Conservation (phyloP, 2,113 vertebrate genomes). For the Brachyhypopomus gauderio region DNA sequence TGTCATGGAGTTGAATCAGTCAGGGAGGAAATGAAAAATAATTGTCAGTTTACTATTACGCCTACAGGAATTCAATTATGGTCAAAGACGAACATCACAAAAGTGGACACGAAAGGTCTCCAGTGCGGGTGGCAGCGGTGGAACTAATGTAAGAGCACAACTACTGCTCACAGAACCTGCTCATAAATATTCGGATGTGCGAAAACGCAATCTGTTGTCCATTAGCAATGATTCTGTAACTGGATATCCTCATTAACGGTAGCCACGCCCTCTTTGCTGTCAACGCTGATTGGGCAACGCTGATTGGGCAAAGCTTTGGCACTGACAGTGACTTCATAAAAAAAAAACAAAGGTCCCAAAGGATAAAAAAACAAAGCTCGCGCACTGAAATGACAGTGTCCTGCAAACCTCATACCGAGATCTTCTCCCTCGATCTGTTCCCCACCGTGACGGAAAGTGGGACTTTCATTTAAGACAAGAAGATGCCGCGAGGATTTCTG, state of each 20-base stretch:
- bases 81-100: too few species aligned
- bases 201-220: conserved; percentile 18
- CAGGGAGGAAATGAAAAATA: background rate
- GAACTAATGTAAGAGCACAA: too few species aligned
- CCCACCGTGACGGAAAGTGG: too few species aligned
- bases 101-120: background rate
- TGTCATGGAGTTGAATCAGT: too few species aligned
- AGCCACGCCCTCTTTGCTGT: conserved; percentile 50
- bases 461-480: conserved; percentile 1
- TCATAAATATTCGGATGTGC: conserved; percentile 18
- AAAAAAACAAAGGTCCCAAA: conserved; percentile 46
- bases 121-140: too few species aligned
- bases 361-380: conserved; percentile 61
- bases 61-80: too few species aligned
- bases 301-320: conserved; percentile 57
- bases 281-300: conserved; percentile 58
- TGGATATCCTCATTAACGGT: conserved; percentile 39
- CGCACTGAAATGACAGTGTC: conserved; percentile 41
- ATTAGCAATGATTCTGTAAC: conserved; percentile 47
- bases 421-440: too few species aligned
- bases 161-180: background rate
- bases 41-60: background rate
- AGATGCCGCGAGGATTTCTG: conserved; percentile 92
- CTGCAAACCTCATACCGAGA: too few species aligned
- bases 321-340: conserved; percentile 51